phyloP scores from a whole-genome alignment of 1,140 invertebrate species.

The Colletes gigas region DNA sequence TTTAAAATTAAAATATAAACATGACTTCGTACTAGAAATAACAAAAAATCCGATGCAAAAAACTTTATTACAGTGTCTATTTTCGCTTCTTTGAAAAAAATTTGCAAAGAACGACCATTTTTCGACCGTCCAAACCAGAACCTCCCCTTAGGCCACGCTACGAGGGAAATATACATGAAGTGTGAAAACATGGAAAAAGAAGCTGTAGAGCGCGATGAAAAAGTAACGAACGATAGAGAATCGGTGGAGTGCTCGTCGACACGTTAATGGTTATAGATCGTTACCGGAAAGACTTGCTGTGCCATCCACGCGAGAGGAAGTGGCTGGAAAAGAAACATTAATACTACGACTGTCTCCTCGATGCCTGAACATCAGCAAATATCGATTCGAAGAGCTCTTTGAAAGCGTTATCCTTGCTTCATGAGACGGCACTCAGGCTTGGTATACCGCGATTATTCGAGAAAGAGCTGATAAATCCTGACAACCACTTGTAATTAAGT shows the following conservation, averaged over 20 bases:
- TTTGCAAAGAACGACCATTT: no score
- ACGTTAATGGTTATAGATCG: constrained; percentile 60
- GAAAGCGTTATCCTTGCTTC: constrained; percentile 5
- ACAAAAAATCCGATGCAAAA: no score
- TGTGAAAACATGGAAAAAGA: constrained; percentile 45
- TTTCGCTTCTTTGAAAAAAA: no score
- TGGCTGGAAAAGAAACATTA: constrained; percentile 54
- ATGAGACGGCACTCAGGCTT: not conserved
- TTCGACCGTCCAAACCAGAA: no score
- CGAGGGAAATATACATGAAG: constrained; percentile 3
- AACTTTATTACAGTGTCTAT: no score
- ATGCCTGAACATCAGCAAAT: constrained; percentile 47
- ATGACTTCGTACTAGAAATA: no score
- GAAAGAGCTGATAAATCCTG: not conserved
- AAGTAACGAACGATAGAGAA: constrained; percentile 30
- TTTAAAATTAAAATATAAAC: no score
- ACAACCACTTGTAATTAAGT: no score
- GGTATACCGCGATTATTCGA: not conserved
- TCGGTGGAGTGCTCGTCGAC: constrained; percentile 24
- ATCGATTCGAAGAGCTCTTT: constrained; percentile 35
- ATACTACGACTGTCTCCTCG: constrained; percentile 34
- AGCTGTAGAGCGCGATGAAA: constrained; percentile 23
- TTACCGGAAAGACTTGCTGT: constrained; percentile 49
- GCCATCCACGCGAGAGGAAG: constrained; percentile 4
- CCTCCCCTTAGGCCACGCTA: no score